phyloP scores from a whole-genome alignment of 2,888 invertebrate species.

The Brachyptera putata region DNA sequence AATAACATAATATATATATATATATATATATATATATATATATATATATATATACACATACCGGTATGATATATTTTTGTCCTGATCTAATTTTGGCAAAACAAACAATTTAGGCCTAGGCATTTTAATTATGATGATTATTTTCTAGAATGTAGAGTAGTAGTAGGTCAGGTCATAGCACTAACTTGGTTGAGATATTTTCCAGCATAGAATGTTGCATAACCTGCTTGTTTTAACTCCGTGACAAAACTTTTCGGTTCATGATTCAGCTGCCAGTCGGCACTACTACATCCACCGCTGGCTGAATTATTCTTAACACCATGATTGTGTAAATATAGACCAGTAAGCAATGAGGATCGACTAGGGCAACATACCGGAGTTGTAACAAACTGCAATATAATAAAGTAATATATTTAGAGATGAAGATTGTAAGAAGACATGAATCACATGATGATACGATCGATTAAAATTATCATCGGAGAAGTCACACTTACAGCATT shows the following conservation, averaged over 20 bases:
- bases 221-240: slow-evolving; percentile 59
- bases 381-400: slow-evolving; percentile 65
- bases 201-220: slow-evolving; percentile 86
- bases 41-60: no score
- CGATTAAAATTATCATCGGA: no score
- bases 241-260: slow-evolving; percentile 68
- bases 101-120: no score
- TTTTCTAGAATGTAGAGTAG: not conserved
- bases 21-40: no score
- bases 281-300: slow-evolving; percentile 70
- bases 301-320: slow-evolving; percentile 71
- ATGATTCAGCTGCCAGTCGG: slow-evolving; percentile 58
- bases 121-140: no score
- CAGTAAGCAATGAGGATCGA: slow-evolving; percentile 80
- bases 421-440: no score
- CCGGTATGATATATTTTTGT: no score
- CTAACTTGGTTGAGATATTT: slow-evolving; percentile 86
- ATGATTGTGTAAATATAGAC: slow-evolving; percentile 80
- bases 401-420: no score
- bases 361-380: slow-evolving; percentile 89
- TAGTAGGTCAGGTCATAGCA: not conserved
- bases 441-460: no score
- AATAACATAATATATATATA: no score
- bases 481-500: slow-evolving; percentile 79
- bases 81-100: no score